Base-by-base conservation (phyloP, 2,888 invertebrate genomes). In the Baccha elongata region DNA sequence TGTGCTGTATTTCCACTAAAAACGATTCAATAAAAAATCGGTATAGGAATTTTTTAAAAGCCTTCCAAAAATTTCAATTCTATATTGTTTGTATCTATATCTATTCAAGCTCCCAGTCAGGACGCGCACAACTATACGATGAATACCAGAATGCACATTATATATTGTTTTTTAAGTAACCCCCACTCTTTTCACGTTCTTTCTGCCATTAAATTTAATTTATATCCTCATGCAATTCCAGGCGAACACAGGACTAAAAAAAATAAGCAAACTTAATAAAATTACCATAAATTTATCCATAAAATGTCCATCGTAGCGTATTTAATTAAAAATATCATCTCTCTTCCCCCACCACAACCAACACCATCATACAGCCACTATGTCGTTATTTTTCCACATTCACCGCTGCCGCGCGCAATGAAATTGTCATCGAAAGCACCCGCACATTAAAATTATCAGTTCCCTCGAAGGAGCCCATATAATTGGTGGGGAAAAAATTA, bases 201-300 rank as follows among this genome's bases (percentile, higher is more conserved):
- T 32, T 35, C 23, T 44, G 72, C 68, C 73, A 83, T 83, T 83
- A 83, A 83, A 83, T 83, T 78, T 64, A 83, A 83, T 83, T 83
- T 83, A 83, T 83, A 83, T 83, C 68, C 83, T 72, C 26, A 62
- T 78, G 83, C 83, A 64, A 72, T 72, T 83, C 68, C 76, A 37
- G 7, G 55, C 55, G 21, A 13, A 40, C 58, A 71, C 71, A 58
- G 64, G 32, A 68, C 50, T 64, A 60, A 37, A 23, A 19, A 42
- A 35, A 46, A 26, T 44, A 35, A 21, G 29, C 29, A 46, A 83
- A 73, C 83, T 83, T 83, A 83, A 83, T 83, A 67, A 83, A 83
- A 83, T 83, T 83, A 78, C 83, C 83, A 83, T 83, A 83, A 83
- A 83, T 83, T 83, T 83, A 78, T 83, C 83, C 73, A 83, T 83